Conservation (phyloP, 2,113 vertebrate genomes). For the Aptenodytes patagonicus region DNA sequence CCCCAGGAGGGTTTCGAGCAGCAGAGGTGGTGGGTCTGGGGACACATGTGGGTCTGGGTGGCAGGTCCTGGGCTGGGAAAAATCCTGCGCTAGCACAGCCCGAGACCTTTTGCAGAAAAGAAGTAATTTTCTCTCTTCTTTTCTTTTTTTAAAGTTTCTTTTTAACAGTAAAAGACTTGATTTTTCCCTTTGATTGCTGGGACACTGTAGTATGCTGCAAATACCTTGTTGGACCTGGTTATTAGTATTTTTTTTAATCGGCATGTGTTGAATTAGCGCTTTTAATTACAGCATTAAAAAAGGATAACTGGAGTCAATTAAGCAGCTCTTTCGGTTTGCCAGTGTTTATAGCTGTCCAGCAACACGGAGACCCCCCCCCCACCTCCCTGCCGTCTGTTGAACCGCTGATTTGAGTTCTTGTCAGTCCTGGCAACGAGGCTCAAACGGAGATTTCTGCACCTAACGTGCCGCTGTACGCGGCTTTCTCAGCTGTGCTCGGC, state of each 20-base stretch:
- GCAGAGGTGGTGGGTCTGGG: neutral
- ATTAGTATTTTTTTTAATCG: neutral
- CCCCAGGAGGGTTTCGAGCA: neutral
- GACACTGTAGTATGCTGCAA: neutral
- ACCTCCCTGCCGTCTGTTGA: neutral
- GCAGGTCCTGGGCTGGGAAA: neutral
- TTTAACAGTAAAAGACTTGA: neutral
- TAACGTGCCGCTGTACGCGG: fast-evolving
- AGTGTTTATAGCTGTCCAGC: neutral
- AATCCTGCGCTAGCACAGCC: neutral
- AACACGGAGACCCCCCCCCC: neutral
- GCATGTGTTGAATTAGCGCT: neutral
- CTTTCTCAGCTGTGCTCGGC: neutral
- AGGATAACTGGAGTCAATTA: neutral
- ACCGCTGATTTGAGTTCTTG: neutral
- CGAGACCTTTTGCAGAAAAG: fast-evolving
- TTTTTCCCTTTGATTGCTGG: neutral
- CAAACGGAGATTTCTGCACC: neutral
- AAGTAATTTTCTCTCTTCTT: neutral
- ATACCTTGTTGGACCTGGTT: neutral
- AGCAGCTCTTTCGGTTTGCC: neutral
- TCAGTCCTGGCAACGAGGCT: neutral
- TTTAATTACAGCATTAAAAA: conserved; percentile 33
- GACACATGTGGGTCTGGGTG: neutral
- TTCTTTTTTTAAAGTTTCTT: neutral